A percentile compares a stretch with the other conserved stretches of the same genome.
These are phyloP conservation scores for Nyctereutes procyonoides DNA, from an alignment of 2,113 vertebrate genomes.

Conservation along the genomic window DNA sequence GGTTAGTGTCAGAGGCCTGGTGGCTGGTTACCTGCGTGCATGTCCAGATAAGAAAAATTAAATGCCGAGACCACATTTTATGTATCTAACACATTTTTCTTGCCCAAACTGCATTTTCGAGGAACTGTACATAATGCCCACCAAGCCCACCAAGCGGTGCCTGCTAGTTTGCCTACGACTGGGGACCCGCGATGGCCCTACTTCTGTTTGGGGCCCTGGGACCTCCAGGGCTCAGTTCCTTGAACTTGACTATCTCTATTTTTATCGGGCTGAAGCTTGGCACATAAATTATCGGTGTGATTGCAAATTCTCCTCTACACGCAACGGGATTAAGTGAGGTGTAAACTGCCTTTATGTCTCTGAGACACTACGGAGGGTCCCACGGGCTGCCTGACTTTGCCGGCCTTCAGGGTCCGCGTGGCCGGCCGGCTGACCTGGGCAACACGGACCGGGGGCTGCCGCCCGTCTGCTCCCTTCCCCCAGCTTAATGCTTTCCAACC, in stretches of 20 bases:
- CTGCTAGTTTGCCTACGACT: conserved; percentile 51
- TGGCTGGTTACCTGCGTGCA: conserved; percentile 21
- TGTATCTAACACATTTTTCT: background rate
- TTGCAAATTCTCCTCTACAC: conserved; percentile 77
- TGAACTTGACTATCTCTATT: conserved; percentile 78
- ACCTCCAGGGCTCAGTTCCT: conserved; percentile 63
- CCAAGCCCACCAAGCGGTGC: conserved; percentile 34
- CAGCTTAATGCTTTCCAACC: background rate
- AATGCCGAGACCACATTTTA: background rate
- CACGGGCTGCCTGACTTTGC: no score
- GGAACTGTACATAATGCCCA: conserved; percentile 24
- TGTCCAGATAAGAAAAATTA: conserved; percentile 56
- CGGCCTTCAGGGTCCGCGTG: no score
- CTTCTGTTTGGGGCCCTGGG: conserved; percentile 58
- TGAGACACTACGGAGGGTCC: no score
- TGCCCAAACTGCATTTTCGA: background rate
- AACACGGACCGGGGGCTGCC: no score
- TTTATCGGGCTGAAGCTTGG: conserved; percentile 62
- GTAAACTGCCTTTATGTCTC: conserved; percentile 59
- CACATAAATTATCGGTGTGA: conserved; percentile 67
- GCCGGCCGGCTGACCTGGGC: no score
- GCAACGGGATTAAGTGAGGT: conserved; percentile 77
- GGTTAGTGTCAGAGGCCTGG: conserved; percentile 8
- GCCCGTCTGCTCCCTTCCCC: background rate
- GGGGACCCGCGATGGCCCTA: conserved; percentile 60